These are phyloP conservation scores for Hylaea fasciaria DNA, from an alignment of 2,888 invertebrate species.

Conservation along the genomic window DNA sequence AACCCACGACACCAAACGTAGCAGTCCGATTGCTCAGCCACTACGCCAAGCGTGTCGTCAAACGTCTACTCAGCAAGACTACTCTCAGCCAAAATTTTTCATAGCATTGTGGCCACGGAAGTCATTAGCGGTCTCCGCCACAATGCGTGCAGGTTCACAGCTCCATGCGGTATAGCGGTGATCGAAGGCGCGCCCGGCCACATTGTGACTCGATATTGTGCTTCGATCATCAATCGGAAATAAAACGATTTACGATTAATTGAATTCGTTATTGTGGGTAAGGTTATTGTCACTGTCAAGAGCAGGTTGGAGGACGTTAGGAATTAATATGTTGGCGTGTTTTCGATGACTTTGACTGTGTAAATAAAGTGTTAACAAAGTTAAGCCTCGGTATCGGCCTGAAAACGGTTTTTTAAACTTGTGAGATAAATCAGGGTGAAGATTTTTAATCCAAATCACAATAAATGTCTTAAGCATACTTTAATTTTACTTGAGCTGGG, in stretches of 20 bases:
- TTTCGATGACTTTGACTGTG: neutral
- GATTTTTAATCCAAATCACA: too few relatives aligned
- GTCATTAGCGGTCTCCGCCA: slow-evolving; percentile 60
- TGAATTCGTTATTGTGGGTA: slow-evolving; percentile 66
- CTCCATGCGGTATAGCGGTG: slow-evolving; percentile 5
- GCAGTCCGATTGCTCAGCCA: too few relatives aligned
- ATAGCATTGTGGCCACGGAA: slow-evolving; percentile 61
- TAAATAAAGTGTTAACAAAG: too few relatives aligned
- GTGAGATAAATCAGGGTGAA: too few relatives aligned
- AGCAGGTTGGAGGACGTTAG: slow-evolving; percentile 44
- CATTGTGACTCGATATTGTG: slow-evolving; percentile 61
- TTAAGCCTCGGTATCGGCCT: too few relatives aligned
- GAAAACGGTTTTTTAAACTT: too few relatives aligned
- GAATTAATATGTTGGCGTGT: neutral
- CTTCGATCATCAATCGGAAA: slow-evolving; percentile 66
- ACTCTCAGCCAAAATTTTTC: slow-evolving; percentile 3
- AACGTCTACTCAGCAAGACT: neutral
- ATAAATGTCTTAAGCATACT: too few relatives aligned
- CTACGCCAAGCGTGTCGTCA: too few relatives aligned
- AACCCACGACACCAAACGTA: too few relatives aligned
- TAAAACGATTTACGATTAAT: slow-evolving; percentile 72
- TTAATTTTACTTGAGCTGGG: too few relatives aligned
- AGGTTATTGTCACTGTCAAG: slow-evolving; percentile 76
- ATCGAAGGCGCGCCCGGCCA: slow-evolving; percentile 53
- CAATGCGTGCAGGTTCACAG: slow-evolving; percentile 42